Base-by-base conservation (phyloP, 1,140 invertebrate species). In the Eueides isabella region DNA sequence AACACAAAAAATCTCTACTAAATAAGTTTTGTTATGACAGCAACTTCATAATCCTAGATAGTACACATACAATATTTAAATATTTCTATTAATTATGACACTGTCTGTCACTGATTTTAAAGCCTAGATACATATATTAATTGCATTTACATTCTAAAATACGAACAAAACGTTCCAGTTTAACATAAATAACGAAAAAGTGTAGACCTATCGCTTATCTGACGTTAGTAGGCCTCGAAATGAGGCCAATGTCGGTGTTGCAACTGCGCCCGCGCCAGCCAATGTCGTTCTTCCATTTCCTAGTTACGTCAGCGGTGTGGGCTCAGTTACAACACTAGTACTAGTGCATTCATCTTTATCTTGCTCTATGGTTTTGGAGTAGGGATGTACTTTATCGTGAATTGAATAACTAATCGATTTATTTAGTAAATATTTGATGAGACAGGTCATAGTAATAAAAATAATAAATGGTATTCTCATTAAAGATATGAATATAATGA, bases 211-310 rank as follows among this genome's bases (percentile, higher is more conserved):
- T 41, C 67, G 83, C 80, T 78, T 81, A 87, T 89, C 89, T 89
- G 87, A 81, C 85, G 83, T 90, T 89, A 87, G 85, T 91, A 85
- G 89, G 89, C 83, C 89, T 84, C 73, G 64, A 38, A 92, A 87
- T 82, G 79, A 64, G 90, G 90, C 85, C 90, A 92, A 92, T 92
- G 90, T 89, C 90, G 81, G 75, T 89, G 86, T 88, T 91, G 88
- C 85, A 92, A 90, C 79, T 83, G 85, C 81, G 86, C 75, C 75
- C 66, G 80, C 81, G 83, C 65, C 81, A 82, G 81, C 87, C 88
- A 90, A 90, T 90, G 87, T 85, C 85, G 82, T 75, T 82, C 78
- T 78, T 79, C 77, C 78, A 86, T 89, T 91, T 91, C 89, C 89
- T 90, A 74, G 69, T 86, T 82, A 76, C 75, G 71, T 67, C 74